A percentile compares a stretch with the other conserved stretches of the same genome.
phyloP scores from a whole-genome alignment of 2,888 invertebrate genomes.

The Gortyna flavago region DNA sequence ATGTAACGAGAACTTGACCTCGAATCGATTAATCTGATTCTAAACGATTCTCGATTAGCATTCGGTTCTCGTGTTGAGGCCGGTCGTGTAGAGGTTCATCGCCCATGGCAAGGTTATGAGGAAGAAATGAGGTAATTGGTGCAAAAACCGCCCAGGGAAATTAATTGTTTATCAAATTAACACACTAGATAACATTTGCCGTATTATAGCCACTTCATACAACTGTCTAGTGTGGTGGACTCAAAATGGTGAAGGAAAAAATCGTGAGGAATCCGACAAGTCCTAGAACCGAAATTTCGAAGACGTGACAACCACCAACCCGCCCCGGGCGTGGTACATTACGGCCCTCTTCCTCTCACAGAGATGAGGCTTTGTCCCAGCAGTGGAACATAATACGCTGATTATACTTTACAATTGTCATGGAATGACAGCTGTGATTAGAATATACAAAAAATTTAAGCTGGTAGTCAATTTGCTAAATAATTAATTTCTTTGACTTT shows the following conservation, averaged over 20 bases:
- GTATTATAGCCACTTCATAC: no score
- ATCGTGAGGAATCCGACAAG: not conserved
- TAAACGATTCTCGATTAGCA: conserved; percentile 57
- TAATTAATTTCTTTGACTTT: not conserved
- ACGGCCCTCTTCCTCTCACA: not conserved
- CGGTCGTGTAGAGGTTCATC: conserved; percentile 59
- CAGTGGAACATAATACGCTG: not conserved
- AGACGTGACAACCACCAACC: not conserved
- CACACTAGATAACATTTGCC: not conserved
- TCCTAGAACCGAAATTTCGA: not conserved
- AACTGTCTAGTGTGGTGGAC: not conserved
- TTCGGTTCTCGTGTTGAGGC: conserved; percentile 59
- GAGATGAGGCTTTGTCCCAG: not conserved
- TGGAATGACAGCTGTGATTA: not conserved
- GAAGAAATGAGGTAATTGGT: conserved; percentile 58
- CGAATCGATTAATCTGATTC: conserved; percentile 60
- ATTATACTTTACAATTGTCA: not conserved
- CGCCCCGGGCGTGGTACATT: not conserved
- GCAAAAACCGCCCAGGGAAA: conserved; percentile 52
- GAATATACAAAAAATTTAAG: not conserved
- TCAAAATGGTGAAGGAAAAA: not conserved
- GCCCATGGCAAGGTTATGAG: conserved; percentile 57
- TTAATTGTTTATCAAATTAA: not conserved
- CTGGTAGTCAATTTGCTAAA: not conserved
- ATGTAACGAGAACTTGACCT: conserved; percentile 54